Percentiles rank a stretch among this genome's conserved stretches.
phyloP scores from a whole-genome alignment of 2,113 vertebrate species.

The Pseudonaja textilis region DNA sequence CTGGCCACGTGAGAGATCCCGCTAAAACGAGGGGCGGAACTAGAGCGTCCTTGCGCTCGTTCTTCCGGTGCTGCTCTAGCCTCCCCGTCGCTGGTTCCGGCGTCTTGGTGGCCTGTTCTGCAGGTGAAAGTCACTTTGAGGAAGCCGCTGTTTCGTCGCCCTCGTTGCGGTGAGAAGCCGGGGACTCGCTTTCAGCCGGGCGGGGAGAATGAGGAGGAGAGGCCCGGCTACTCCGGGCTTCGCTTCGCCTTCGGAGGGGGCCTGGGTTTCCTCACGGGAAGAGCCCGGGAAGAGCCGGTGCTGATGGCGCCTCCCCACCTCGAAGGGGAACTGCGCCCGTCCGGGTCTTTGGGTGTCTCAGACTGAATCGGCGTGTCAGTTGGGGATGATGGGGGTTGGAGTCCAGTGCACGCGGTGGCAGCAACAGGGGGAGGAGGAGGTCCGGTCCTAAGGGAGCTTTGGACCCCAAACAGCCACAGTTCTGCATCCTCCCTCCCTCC shows the following conservation, averaged over 20 bases:
- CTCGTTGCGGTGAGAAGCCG: background rate
- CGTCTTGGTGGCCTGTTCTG: background rate
- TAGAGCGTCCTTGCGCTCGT: background rate
- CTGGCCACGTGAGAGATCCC: background rate
- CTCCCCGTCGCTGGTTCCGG: background rate
- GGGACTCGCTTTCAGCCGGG: too few relatives aligned
- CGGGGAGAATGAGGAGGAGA: too few relatives aligned
- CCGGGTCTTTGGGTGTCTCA: background rate
- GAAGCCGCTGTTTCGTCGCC: background rate
- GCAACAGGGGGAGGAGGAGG: background rate
- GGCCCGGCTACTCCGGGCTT: background rate
- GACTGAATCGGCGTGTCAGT: background rate
- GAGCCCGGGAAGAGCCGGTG: background rate
- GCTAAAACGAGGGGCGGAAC: background rate
- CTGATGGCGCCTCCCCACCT: background rate
- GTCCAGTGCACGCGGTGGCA: background rate
- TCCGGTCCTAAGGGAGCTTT: background rate
- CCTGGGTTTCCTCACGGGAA: background rate
- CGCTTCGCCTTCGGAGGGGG: too few relatives aligned
- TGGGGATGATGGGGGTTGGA: background rate
- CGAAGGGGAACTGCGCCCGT: background rate
- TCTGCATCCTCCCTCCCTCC: background rate
- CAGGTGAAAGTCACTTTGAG: slow-evolving; percentile 29
- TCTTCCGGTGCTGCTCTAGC: background rate
- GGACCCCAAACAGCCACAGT: background rate